Conservation (phyloP, 1,140 invertebrate species). For the Eumeta japonica region DNA sequence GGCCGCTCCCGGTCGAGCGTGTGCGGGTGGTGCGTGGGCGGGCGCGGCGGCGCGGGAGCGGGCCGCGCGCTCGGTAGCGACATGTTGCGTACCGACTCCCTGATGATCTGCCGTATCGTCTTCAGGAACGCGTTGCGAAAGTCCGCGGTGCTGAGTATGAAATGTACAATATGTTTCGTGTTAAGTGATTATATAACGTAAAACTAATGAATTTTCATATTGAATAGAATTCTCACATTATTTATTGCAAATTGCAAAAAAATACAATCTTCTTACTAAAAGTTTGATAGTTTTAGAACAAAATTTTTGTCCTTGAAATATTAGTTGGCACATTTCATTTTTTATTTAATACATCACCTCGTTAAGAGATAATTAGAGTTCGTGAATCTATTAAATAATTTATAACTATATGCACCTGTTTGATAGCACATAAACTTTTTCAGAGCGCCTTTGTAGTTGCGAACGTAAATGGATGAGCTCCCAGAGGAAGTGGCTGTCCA, state of each 20-base stretch:
- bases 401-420: slow-evolving; percentile 87
- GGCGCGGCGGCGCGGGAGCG: slow-evolving; percentile 44
- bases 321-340: too few species aligned
- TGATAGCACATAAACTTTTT: slow-evolving; percentile 95
- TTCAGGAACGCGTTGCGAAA: slow-evolving; percentile 95
- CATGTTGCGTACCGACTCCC: slow-evolving; percentile 93
- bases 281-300: too few species aligned
- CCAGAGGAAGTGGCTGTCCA: slow-evolving; percentile 94
- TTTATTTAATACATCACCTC: too few species aligned
- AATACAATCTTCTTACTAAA: too few species aligned
- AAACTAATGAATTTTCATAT: not conserved
- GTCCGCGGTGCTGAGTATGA: slow-evolving; percentile 75
- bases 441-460: slow-evolving; percentile 88
- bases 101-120: slow-evolving; percentile 93
- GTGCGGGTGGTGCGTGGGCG: slow-evolving; percentile 59
- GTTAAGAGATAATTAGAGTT: too few species aligned
- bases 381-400: too few species aligned
- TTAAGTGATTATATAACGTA: not conserved
- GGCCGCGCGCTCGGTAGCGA: slow-evolving; percentile 80
- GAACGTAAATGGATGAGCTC: slow-evolving; percentile 93
- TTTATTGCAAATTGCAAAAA: not conserved
- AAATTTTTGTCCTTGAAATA: too few species aligned
- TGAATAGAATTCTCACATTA: not conserved
- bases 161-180: not conserved
- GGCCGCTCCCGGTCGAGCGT: slow-evolving; percentile 63